Conservation (phyloP, 2,888 invertebrate species). For the Epsilonema sp. region DNA sequence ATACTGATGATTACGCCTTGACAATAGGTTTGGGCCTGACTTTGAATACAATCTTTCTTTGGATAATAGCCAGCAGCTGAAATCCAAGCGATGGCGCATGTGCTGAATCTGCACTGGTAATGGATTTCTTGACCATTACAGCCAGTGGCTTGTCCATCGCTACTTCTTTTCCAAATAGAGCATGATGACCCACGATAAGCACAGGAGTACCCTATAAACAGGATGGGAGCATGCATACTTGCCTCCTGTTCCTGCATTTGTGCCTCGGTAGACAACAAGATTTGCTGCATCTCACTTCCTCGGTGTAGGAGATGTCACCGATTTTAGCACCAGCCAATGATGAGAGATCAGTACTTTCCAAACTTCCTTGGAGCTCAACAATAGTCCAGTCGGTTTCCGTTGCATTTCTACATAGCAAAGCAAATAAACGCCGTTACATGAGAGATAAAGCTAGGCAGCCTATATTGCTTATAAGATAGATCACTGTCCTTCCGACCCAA, state of each 20-base stretch:
- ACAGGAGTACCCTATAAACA: neutral
- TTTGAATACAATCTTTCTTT: constrained; percentile 2
- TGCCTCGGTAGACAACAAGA: neutral
- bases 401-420: too few species aligned
- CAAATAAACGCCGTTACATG: too few species aligned
- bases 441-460: too few species aligned
- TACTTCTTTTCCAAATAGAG: neutral
- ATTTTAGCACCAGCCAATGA: neutral
- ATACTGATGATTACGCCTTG: neutral
- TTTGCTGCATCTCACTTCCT: neutral
- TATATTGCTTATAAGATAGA: too few species aligned
- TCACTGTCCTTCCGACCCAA: too few species aligned
- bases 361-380: constrained; percentile 2
- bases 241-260: too few species aligned
- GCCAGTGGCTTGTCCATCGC: neutral
- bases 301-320: constrained; percentile 2
- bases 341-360: neutral
- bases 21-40: constrained; percentile 5
- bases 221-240: too few species aligned
- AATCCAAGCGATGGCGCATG: too few species aligned
- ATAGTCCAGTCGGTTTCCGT: constrained; percentile 3
- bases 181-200: neutral
- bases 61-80: neutral
- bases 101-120: neutral
- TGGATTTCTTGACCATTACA: neutral